phyloP scores from a whole-genome alignment of 2,797 vertebrate genomes.

The Poeciliopsis infans region DNA sequence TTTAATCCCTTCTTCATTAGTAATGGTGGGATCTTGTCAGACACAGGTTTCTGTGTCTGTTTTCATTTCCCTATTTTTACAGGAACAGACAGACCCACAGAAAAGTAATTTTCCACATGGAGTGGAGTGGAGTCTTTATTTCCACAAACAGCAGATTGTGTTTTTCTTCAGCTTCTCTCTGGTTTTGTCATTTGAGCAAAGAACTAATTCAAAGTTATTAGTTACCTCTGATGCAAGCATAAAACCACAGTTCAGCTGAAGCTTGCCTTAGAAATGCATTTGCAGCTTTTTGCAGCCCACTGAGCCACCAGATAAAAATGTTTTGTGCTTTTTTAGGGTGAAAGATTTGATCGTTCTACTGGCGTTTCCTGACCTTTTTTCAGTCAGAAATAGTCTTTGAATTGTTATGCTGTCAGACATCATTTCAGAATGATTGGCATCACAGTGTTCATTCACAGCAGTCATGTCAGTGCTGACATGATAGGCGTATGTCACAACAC shows the following conservation, averaged over 20 bases:
- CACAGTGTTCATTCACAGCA: conserved; percentile 5
- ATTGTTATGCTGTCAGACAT: conserved; percentile 10
- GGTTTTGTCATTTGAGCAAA: conserved; percentile 5
- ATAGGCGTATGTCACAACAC: conserved; percentile 12
- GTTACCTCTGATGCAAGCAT: background rate
- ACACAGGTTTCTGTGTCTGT: background rate
- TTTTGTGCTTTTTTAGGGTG: background rate
- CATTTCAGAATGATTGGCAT: conserved; percentile 1
- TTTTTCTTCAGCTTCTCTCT: background rate
- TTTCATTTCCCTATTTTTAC: background rate
- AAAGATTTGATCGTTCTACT: background rate
- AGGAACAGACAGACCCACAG: background rate
- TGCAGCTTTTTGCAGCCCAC: background rate
- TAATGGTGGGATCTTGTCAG: background rate
- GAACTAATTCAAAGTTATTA: conserved; percentile 6
- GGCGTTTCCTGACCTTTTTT: background rate
- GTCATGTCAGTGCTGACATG: conserved; percentile 1
- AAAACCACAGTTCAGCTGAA: conserved; percentile 1
- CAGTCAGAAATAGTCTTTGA: background rate
- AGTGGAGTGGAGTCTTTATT: conserved; percentile 18
- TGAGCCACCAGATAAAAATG: background rate
- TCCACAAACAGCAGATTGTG: background rate
- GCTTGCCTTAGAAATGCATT: background rate
- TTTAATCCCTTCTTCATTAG: background rate
- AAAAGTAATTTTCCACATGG: conserved; percentile 13